Evolutionary conservation across 2,797 vertebrate genomes (phyloP), one percentile per base, ranked within the genome.

Genomic region (Hoplostethus atlanticus): DNA sequence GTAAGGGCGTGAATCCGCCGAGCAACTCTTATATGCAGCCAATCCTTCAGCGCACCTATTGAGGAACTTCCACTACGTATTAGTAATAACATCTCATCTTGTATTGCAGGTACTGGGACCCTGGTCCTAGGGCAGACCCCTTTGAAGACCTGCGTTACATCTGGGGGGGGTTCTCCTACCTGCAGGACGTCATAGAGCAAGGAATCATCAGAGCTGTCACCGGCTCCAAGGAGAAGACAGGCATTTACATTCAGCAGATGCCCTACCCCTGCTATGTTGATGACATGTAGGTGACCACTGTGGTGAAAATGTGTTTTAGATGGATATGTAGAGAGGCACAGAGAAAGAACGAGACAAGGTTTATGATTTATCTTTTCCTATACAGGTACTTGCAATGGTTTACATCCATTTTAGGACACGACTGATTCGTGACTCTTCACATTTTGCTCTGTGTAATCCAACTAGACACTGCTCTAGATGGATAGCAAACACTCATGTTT

Each of bases 211-310:
- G 97, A 66, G 95, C 97, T 4, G 76, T 98, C 81, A 99, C 98
- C 0, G 97, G 98, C 73, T 93, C 84, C 0, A 95, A 96, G 83
- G 96, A 97, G 89, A 97, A 91, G 84, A 98, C 95, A 0, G 98
- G 98, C 0, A 92, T 99, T 81, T 99, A 99, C 65, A 92, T 99
- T 69, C 98, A 99, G 80, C 98, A 99, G 94, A 99, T 99, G 98
- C 98, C 98, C 0, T 99, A 99, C 70, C 98, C 98, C 0, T 99
- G 98, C 87, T 99, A 97, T 0, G 98, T 99, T 0, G 98, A 99
- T 81, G 98, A 99, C 82, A 95, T 98, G 98, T 99, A 89, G 80
- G 97, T 93, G 50, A 44, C 46, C 40, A 11, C 15, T 54, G 30
- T 46, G 17, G 2, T 13, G n/a, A 56, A 12, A 10, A 40, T 10